Conservation (phyloP, 2,797 vertebrate genomes). For the Gorsachius magnificus region DNA sequence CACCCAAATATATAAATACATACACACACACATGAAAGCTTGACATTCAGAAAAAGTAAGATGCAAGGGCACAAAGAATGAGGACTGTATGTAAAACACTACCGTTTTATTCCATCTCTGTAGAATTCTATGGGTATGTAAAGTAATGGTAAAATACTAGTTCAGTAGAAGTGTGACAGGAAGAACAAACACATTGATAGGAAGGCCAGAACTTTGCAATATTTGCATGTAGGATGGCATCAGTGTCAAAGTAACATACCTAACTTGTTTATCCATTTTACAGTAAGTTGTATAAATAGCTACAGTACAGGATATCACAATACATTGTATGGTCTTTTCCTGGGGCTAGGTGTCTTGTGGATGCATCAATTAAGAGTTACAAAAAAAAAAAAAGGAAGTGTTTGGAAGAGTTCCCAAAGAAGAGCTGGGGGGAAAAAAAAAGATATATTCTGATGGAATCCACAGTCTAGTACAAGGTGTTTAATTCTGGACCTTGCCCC, state of each 20-base stretch:
- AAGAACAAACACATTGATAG: not conserved
- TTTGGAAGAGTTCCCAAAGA: not conserved
- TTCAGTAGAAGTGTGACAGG: not conserved
- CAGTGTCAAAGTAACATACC: not conserved
- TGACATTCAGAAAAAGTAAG: not conserved
- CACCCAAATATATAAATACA: not conserved
- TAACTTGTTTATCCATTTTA: not conserved
- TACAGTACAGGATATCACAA: not conserved
- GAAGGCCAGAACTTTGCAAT: not conserved
- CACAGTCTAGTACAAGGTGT: fast-evolving
- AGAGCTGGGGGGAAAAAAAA: fast-evolving
- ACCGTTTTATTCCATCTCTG: not conserved
- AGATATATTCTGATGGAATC: not conserved
- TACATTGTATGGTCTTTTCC: not conserved
- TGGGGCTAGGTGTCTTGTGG: not conserved
- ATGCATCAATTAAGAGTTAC: not conserved
- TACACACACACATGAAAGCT: fast-evolving
- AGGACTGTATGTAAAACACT: not conserved
- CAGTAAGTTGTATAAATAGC: not conserved
- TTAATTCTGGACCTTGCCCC: not conserved
- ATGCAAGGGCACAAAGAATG: not conserved
- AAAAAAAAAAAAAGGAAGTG: not conserved
- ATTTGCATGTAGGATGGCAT: not conserved
- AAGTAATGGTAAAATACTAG: not conserved
- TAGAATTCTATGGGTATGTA: not conserved